A percentile compares a stretch with the other conserved stretches of the same genome.
Evolutionary conservation across 2,888 invertebrate genomes (phyloP).

Genomic region (Tipula helvola): DNA sequence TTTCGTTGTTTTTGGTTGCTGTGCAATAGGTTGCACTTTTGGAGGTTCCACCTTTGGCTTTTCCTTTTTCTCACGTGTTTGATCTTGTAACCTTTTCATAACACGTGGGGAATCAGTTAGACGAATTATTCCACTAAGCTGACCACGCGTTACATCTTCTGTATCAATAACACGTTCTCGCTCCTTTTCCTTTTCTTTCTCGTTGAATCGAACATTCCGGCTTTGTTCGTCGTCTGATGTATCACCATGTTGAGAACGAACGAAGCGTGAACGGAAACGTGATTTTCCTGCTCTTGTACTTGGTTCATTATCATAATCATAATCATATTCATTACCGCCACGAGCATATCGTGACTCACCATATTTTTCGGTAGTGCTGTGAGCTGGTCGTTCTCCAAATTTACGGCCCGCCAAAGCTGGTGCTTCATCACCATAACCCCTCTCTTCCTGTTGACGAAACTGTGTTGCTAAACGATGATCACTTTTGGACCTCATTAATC

Average conservation of each 20-base stretch:
- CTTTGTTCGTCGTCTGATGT: slow-evolving; percentile 55
- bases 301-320: slow-evolving; percentile 54
- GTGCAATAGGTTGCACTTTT: slow-evolving; percentile 41
- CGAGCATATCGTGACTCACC: slow-evolving; percentile 36
- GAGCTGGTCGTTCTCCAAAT: slow-evolving; percentile 56
- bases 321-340: slow-evolving; percentile 46
- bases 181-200: slow-evolving; percentile 45
- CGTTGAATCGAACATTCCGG: slow-evolving; percentile 53
- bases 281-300: slow-evolving; percentile 45
- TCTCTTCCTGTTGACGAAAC: slow-evolving; percentile 74
- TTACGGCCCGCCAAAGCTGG: slow-evolving; percentile 61
- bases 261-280: slow-evolving; percentile 59
- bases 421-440: slow-evolving; percentile 45
- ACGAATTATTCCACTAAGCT: slow-evolving; percentile 79
- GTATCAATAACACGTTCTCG: slow-evolving; percentile 71
- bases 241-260: slow-evolving; percentile 57
- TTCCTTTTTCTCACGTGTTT: slow-evolving; percentile 61
- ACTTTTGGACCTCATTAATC: slow-evolving; percentile 84
- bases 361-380: slow-evolving; percentile 36
- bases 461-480: slow-evolving; percentile 83
- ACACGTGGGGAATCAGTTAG: slow-evolving; percentile 79
- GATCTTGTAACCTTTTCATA: slow-evolving; percentile 77
- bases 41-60: slow-evolving; percentile 48
- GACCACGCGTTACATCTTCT: slow-evolving; percentile 76
- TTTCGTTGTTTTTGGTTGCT: slow-evolving; percentile 36